Conservation (phyloP, 2,888 invertebrate species). For the Cacoxenus indagator region DNA sequence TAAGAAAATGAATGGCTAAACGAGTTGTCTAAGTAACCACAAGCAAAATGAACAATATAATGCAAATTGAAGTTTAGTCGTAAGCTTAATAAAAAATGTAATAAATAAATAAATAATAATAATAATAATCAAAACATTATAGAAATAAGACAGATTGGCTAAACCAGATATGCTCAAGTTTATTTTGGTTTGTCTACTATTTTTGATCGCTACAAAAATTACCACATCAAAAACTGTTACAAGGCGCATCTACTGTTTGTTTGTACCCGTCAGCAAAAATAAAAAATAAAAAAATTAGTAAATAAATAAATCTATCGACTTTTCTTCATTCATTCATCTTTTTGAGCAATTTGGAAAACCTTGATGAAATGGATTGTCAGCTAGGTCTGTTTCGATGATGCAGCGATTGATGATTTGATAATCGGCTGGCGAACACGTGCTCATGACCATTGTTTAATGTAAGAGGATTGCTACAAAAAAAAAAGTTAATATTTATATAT, state of each 20-base stretch:
- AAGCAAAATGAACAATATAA: background rate
- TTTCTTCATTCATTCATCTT: slow-evolving; percentile 12
- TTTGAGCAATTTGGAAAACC: background rate
- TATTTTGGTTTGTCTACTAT: slow-evolving; percentile 11
- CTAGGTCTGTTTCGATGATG: background rate
- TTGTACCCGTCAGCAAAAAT: slow-evolving; percentile 8
- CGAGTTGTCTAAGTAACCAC: no score
- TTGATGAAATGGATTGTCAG: slow-evolving; percentile 7
- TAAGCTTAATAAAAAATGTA: slow-evolving; percentile 11
- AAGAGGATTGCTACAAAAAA: background rate
- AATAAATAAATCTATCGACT: background rate
- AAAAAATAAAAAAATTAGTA: no score
- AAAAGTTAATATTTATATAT: no score
- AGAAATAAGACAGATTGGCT: slow-evolving; percentile 46
- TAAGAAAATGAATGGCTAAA: slow-evolving; percentile 11
- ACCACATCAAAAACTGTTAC: slow-evolving; percentile 27
- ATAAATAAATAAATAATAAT: slow-evolving; percentile 46
- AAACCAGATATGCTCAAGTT: slow-evolving; percentile 47
- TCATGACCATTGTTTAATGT: slow-evolving; percentile 1
- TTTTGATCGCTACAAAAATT: slow-evolving; percentile 15
- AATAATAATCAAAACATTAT: slow-evolving; percentile 51
- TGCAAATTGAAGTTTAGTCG: background rate
- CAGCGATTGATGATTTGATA: background rate
- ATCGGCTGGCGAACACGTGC: slow-evolving; percentile 10
- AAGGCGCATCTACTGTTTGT: slow-evolving; percentile 26